Evolutionary conservation across 37 sponge, comb jelly and placozoan species (phyloP), one percentile per base, ranked within the genome.

Genomic region (Crambe crambe): DNA sequence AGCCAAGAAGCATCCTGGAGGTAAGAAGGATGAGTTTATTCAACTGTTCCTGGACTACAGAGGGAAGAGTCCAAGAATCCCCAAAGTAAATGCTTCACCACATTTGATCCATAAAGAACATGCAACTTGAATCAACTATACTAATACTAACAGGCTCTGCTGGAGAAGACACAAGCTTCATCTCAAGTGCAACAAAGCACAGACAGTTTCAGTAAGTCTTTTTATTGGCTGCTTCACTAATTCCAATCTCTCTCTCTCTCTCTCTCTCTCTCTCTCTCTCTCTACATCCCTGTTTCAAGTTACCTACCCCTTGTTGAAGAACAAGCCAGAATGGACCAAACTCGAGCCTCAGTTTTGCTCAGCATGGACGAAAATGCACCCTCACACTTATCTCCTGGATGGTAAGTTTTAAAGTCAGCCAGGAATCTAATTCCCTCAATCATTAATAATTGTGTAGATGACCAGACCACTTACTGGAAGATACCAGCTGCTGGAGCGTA

Each of bases 381-480:
- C 95, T 29, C 38, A 72, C 73, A 88, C 92, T 30, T 76, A 60
- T 37, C 81, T 95, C 1, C 67, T 95, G 38, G 92, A 95, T 64
- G 78, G 95, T 87, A 43, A 43, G 64, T 56, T 25, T 27, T 15
- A 47, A 47, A 15, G 6, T 15, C 51, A 47, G 10, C 6, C 51
- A 47, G 10, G 51, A n/a, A n/a, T n/a, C n/a, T n/a, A n/a, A n/a
- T n/a, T n/a, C n/a, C n/a, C n/a, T n/a, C n/a, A n/a, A n/a, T n/a
- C n/a, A n/a, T n/a, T n/a, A n/a, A n/a, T n/a, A n/a, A n/a, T n/a
- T n/a, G n/a, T n/a, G 15, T 58, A 92, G 93, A 83, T 80, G 80
- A 89, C 58, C 77, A 83, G 3, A 34, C 18, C 29, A 79, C 72
- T 12, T 86, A 83, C 70, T 93, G 94, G 94, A 79, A 82, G 74